A percentile compares a stretch with the other conserved stretches of the same genome.
Conservation (phyloP, 2,797 vertebrate species). For the Pseudochaenichthys georgianus region DNA sequence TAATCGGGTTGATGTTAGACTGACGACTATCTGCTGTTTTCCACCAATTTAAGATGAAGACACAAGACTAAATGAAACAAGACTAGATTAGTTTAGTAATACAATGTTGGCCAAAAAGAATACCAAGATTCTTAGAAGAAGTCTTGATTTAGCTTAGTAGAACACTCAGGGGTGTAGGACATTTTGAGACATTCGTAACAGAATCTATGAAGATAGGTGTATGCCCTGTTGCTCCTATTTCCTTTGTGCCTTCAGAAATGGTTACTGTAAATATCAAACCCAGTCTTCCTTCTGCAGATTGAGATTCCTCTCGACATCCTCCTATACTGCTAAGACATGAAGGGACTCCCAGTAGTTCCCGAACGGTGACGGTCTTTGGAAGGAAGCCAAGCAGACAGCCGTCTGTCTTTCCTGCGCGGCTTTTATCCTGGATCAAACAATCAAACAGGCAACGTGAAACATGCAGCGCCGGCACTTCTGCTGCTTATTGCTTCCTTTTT, state of each 20-base stretch:
- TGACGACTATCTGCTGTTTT: too few species aligned
- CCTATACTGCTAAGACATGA: constrained; percentile 62
- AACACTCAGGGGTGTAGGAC: too few species aligned
- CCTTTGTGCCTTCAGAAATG: constrained; percentile 24
- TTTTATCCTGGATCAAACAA: constrained; percentile 74
- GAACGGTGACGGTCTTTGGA: constrained; percentile 57
- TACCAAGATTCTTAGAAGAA: too few species aligned
- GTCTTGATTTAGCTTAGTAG: too few species aligned
- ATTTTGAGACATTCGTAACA: too few species aligned
- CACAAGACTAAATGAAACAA: too few species aligned
- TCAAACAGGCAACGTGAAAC: constrained; percentile 63
- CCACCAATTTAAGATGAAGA: too few species aligned
- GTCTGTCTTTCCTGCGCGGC: constrained; percentile 52
- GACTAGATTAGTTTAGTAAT: too few species aligned
- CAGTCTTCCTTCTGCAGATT: constrained; percentile 37
- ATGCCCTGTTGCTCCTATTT: constrained; percentile 43
- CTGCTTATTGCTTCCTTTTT: constrained; percentile 57
- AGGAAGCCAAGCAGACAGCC: constrained; percentile 61
- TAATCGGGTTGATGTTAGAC: too few species aligned
- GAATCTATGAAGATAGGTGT: too few species aligned
- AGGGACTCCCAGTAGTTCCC: constrained; percentile 61
- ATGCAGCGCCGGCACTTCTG: constrained; percentile 33
- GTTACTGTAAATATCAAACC: constrained; percentile 27
- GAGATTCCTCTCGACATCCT: constrained; percentile 60
- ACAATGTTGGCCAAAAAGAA: too few species aligned